Evolutionary conservation across 2,797 vertebrate species (phyloP).

Genomic region (Enteromius paludinosus): DNA sequence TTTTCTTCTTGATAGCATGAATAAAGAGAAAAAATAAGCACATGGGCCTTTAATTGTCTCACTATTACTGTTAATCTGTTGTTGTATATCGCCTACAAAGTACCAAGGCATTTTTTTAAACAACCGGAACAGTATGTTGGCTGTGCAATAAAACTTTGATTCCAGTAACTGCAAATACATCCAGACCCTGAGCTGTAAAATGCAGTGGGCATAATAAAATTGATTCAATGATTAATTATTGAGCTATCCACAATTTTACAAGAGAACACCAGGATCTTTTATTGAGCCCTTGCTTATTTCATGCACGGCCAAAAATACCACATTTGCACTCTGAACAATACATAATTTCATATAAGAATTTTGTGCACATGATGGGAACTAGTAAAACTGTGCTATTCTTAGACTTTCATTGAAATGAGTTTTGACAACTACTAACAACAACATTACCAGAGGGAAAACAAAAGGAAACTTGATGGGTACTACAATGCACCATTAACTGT

Average conservation of each 20-base stretch:
- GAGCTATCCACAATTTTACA: slow-evolving; percentile 68
- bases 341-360: slow-evolving; percentile 61
- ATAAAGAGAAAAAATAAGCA: slow-evolving; percentile 26
- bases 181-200: slow-evolving; percentile 68
- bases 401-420: slow-evolving; percentile 35
- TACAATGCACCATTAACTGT: neutral
- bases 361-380: slow-evolving; percentile 25
- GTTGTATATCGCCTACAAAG: slow-evolving; percentile 41
- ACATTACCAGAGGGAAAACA: slow-evolving; percentile 1
- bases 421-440: slow-evolving; percentile 34
- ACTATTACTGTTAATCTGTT: slow-evolving; percentile 50
- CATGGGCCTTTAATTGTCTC: slow-evolving; percentile 47
- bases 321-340: slow-evolving; percentile 63
- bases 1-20: slow-evolving; percentile 31
- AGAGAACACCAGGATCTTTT: slow-evolving; percentile 68
- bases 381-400: slow-evolving; percentile 51
- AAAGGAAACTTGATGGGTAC: neutral
- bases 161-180: slow-evolving; percentile 61
- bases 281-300: slow-evolving; percentile 66
- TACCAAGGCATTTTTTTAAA: slow-evolving; percentile 40
- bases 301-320: slow-evolving; percentile 62
- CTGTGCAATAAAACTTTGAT: slow-evolving; percentile 47
- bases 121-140: slow-evolving; percentile 52
- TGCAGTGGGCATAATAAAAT: slow-evolving; percentile 66
- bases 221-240: slow-evolving; percentile 74